These are phyloP conservation scores for Caenorhabditis doughertyi DNA, from an alignment of 2,888 invertebrate genomes.

Conservation along the genomic window DNA sequence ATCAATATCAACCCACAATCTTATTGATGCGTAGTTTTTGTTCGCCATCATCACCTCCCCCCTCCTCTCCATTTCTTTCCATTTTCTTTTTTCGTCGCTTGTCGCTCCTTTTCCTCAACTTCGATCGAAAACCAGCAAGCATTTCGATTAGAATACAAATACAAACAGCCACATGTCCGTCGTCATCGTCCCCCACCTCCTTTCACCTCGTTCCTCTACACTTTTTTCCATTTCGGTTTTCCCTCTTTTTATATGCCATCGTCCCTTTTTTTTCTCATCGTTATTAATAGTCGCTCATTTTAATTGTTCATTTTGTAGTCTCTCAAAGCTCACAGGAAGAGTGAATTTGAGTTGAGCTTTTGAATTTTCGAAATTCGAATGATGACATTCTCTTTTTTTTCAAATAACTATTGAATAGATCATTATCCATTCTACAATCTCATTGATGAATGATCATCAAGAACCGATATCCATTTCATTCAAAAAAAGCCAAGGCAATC, in stretches of 20 bases:
- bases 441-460: no score
- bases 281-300: slow-evolving; percentile 21
- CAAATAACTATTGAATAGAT: no score
- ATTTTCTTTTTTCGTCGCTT: neutral
- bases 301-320: slow-evolving; percentile 9
- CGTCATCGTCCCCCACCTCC: neutral
- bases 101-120: slow-evolving; percentile 38
- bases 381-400: no score
- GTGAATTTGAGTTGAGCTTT: slow-evolving; percentile 13
- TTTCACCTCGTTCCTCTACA: neutral
- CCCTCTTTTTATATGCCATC: neutral
- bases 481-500: no score
- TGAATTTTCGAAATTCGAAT: neutral
- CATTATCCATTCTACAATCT: no score
- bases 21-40: slow-evolving; percentile 7
- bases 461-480: no score
- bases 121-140: slow-evolving; percentile 56
- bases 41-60: neutral
- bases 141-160: slow-evolving; percentile 60
- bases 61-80: neutral
- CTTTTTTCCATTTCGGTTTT: slow-evolving; percentile 3
- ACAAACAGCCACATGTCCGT: slow-evolving; percentile 52
- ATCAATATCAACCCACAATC: slow-evolving; percentile 15
- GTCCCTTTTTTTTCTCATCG: slow-evolving; percentile 13
- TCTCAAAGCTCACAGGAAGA: slow-evolving; percentile 2